Percentiles rank a stretch among this genome's conserved stretches.
Evolutionary conservation across 2,113 vertebrate species (phyloP).

Genomic region (Phodopus roborovskii): DNA sequence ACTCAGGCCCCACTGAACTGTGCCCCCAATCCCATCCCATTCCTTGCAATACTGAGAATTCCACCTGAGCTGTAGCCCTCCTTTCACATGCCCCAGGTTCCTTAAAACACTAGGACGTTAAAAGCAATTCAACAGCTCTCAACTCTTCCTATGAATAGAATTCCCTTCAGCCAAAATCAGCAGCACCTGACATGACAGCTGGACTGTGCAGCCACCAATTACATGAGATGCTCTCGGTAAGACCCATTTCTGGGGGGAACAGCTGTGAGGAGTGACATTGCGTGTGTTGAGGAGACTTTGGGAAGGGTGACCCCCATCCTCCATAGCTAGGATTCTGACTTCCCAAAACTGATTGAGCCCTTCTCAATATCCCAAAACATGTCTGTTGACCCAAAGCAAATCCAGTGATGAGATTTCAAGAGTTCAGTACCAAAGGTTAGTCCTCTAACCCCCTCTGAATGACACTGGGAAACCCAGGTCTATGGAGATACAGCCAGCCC

Average conservation of each 20-base stretch:
- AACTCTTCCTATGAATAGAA: conserved; percentile 54
- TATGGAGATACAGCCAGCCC: neutral
- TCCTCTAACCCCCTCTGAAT: neutral
- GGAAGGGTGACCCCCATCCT: neutral
- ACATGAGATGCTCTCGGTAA: neutral
- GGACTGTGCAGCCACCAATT: neutral
- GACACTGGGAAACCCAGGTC: neutral
- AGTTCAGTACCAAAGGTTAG: neutral
- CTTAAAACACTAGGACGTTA: neutral
- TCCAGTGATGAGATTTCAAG: neutral
- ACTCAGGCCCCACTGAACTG: neutral
- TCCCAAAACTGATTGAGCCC: neutral
- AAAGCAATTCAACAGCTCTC: neutral
- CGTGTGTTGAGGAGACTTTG: neutral
- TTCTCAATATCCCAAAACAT: neutral
- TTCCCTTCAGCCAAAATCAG: neutral
- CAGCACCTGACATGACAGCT: neutral
- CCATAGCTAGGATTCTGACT: neutral
- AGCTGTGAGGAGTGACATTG: conserved; percentile 42
- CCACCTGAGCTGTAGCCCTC: neutral
- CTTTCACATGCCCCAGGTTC: neutral
- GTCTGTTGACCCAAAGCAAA: neutral
- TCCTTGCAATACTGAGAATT: neutral
- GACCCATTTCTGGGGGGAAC: conserved; percentile 59
- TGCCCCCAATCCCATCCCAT: too few species aligned